Evolutionary conservation across 2,888 invertebrate species (phyloP).

Genomic region (Halictus quadricinctus): DNA sequence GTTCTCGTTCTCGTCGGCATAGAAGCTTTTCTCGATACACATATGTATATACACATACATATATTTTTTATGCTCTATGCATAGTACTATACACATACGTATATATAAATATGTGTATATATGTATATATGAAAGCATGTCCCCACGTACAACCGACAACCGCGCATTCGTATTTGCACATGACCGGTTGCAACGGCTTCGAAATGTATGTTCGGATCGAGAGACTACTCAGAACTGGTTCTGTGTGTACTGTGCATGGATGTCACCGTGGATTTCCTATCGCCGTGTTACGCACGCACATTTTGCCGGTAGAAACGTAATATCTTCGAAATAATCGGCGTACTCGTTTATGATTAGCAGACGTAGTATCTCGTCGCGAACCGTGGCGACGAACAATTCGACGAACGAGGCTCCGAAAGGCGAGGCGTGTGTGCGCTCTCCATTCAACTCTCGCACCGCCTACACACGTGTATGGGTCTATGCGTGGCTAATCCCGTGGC

Average conservation of each 20-base stretch:
- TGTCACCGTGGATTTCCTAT: constrained; percentile 30
- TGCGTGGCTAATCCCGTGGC: constrained; percentile 36
- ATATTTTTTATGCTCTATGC: background rate
- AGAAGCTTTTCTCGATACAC: constrained; percentile 44
- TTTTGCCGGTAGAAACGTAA: constrained; percentile 53
- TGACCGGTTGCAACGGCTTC: constrained; percentile 60
- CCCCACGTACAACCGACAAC: constrained; percentile 35
- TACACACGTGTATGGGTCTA: constrained; percentile 13
- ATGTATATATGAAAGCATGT: constrained; percentile 20
- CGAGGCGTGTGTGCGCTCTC: constrained; percentile 28
- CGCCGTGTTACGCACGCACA: constrained; percentile 43
- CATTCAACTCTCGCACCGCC: constrained; percentile 54
- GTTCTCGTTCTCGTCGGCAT: constrained; percentile 59
- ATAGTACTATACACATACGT: background rate
- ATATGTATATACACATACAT: background rate
- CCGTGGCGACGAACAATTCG: constrained; percentile 30
- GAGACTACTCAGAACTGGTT: constrained; percentile 56
- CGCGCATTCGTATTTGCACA: constrained; percentile 42
- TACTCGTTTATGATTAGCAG: constrained; percentile 52
- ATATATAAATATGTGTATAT: background rate
- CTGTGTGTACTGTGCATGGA: background rate
- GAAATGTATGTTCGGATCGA: constrained; percentile 26
- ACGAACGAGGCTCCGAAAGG: constrained; percentile 29
- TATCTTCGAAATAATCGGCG: constrained; percentile 43
- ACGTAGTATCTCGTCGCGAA: constrained; percentile 48